Percentiles rank a stretch among this genome's conserved stretches.
Conservation (phyloP, 2,113 vertebrate species). For the Chloroceryle aenea region DNA sequence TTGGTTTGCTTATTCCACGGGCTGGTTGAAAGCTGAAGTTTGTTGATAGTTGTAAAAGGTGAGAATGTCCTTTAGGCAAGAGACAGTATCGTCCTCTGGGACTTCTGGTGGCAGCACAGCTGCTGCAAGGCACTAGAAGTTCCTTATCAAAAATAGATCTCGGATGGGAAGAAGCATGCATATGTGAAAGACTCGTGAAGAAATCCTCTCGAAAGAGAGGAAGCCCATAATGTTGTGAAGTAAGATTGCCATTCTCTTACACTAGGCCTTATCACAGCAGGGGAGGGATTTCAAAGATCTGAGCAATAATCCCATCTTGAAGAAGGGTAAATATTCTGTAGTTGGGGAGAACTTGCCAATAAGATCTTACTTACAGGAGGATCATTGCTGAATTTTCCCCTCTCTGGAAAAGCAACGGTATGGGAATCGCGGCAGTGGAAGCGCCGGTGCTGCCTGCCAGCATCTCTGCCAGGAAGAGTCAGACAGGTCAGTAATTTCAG, state of each 20-base stretch:
- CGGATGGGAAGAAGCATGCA: background rate
- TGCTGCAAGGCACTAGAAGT: background rate
- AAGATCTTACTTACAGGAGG: background rate
- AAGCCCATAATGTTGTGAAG: background rate
- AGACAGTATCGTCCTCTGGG: accelerated
- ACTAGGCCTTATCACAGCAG: background rate
- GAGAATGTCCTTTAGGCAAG: background rate
- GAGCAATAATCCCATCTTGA: background rate
- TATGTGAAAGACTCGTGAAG: accelerated
- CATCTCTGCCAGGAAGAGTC: background rate
- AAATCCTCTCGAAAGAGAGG: background rate
- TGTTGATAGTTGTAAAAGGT: background rate
- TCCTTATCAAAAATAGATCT: background rate
- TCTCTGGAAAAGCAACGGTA: background rate
- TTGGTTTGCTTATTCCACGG: background rate
- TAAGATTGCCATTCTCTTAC: background rate
- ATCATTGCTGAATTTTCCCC: background rate
- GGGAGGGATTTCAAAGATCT: background rate
- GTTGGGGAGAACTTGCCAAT: background rate
- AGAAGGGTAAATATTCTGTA: background rate
- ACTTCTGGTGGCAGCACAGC: background rate
- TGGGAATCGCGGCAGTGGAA: background rate
- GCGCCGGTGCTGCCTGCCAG: background rate
- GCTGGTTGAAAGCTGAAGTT: background rate
- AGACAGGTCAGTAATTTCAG: background rate